Percentiles rank a stretch among this genome's conserved stretches.
Evolutionary conservation across 2,113 vertebrate species (phyloP).

Genomic region (Numida meleagris): DNA sequence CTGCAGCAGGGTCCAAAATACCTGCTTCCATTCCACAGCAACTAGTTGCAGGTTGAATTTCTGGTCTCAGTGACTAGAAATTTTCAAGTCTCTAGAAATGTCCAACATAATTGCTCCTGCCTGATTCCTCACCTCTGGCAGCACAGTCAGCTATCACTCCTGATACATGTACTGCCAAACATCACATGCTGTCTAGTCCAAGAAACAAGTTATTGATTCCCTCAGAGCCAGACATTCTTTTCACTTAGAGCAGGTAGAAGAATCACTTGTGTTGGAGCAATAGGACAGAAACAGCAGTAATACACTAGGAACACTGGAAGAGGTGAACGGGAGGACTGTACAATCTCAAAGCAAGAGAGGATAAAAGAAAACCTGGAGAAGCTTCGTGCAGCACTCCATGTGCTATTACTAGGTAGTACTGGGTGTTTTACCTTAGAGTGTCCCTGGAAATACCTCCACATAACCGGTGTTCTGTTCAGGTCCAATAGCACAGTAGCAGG

Average conservation of each 20-base stretch:
- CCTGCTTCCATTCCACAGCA: not conserved
- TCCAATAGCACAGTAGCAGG: fast-evolving
- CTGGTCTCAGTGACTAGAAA: not conserved
- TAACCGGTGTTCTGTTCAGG: not conserved
- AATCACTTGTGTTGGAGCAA: not conserved
- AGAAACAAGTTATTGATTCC: not conserved
- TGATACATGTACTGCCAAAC: fast-evolving
- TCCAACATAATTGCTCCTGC: not conserved
- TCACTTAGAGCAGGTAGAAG: not conserved
- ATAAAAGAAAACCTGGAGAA: not conserved
- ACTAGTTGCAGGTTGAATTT: not conserved
- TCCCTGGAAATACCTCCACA: not conserved
- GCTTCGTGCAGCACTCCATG: not conserved
- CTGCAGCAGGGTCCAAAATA: not conserved
- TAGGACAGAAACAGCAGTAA: not conserved
- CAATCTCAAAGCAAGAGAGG: not conserved
- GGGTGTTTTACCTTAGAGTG: not conserved
- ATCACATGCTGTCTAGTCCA: not conserved
- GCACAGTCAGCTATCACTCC: not conserved
- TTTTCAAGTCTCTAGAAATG: not conserved
- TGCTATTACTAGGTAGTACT: not conserved
- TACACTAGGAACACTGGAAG: not conserved
- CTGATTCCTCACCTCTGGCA: not conserved
- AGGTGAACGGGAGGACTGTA: not conserved
- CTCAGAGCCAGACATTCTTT: not conserved